Conservation (phyloP, 2,888 invertebrate genomes). For the Willowsia nigromaculata region DNA sequence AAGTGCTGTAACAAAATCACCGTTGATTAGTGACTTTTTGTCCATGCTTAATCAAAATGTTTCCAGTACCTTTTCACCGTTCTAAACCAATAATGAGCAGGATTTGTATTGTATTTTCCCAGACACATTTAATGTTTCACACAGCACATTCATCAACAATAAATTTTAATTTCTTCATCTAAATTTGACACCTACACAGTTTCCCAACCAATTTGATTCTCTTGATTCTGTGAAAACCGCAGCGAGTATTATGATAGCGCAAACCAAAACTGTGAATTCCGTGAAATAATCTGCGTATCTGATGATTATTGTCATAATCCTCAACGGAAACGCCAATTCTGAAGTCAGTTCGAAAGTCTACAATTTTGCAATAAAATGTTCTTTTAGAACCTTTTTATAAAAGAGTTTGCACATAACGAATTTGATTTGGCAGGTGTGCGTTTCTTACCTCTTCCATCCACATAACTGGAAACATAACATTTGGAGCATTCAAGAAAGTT, state of each 20-base stretch:
- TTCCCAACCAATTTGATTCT: conserved; percentile 64
- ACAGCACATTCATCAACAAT: no score
- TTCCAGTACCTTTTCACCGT: no score
- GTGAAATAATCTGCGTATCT: conserved; percentile 24
- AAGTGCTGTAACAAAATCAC: no score
- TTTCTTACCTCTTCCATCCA: conserved; percentile 77
- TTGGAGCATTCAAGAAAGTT: conserved; percentile 74
- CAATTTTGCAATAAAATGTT: neutral
- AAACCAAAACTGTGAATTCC: conserved; percentile 32
- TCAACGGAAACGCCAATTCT: conserved; percentile 58
- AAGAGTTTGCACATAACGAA: no score
- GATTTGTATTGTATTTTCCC: no score
- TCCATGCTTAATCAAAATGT: no score
- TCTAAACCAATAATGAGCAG: no score
- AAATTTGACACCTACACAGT: conserved; percentile 60
- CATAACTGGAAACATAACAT: conserved; percentile 76
- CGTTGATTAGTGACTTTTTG: no score
- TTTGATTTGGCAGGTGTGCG: no score
- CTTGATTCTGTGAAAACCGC: conserved; percentile 58
- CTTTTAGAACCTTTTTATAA: no score
- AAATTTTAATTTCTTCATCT: conserved; percentile 1
- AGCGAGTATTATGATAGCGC: conserved; percentile 26
- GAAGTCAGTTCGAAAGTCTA: conserved; percentile 61
- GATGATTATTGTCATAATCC: conserved; percentile 44
- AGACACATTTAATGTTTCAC: no score